Percentiles rank a stretch among this genome's conserved stretches.
Evolutionary conservation across 2,797 vertebrate species (phyloP).

Genomic region (Pachyuromys duprasi): DNA sequence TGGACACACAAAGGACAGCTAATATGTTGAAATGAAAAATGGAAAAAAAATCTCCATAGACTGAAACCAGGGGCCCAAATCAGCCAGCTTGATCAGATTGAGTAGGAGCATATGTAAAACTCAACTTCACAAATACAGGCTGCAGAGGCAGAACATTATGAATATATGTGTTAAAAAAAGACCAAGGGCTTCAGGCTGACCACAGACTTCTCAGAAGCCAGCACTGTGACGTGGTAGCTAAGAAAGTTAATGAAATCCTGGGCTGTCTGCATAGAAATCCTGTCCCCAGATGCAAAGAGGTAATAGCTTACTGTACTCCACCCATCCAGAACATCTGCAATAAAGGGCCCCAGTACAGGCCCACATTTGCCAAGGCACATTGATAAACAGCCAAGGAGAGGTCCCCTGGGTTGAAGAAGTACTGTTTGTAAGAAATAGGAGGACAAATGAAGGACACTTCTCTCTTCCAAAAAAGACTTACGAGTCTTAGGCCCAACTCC

Average conservation of each 20-base stretch:
- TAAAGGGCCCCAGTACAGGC: background rate
- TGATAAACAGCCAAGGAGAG: conserved; percentile 58
- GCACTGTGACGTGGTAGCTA: conserved; percentile 59
- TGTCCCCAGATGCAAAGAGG: conserved; percentile 65
- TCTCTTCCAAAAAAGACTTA: background rate
- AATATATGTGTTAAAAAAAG: conserved; percentile 40
- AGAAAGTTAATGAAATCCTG: conserved; percentile 70
- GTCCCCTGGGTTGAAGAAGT: conserved; percentile 32
- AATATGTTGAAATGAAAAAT: conserved; percentile 50
- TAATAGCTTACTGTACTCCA: conserved; percentile 59
- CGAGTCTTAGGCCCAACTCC: conserved; percentile 47
- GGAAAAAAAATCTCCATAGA: conserved; percentile 18
- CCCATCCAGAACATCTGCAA: conserved; percentile 58
- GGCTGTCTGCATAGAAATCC: conserved; percentile 66
- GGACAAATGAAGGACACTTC: background rate
- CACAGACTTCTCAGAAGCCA: conserved; percentile 69
- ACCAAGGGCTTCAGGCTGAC: conserved; percentile 58
- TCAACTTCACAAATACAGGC: conserved; percentile 49
- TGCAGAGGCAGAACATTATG: conserved; percentile 47
- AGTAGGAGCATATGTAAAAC: conserved; percentile 29
- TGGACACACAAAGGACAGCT: background rate
- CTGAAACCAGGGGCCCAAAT: conserved; percentile 29
- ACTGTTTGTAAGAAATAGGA: conserved; percentile 30
- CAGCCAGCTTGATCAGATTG: conserved; percentile 19
- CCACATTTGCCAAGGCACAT: conserved; percentile 58